Evolutionary conservation across 2,888 invertebrate species (phyloP), one percentile per base, ranked within the genome.

Genomic region (Stomorhina lunata): DNA sequence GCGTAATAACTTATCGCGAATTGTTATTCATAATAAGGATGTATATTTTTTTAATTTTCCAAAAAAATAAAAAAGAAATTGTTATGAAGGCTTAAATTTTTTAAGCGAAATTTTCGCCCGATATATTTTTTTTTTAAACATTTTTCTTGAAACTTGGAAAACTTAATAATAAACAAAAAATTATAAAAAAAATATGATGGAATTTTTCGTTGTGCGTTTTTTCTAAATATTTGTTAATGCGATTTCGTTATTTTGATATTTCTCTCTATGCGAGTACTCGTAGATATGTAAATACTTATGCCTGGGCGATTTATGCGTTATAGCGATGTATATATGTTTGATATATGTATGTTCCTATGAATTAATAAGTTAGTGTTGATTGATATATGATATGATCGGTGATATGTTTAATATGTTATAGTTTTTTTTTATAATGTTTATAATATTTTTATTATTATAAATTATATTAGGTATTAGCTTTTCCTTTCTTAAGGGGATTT

Each of bases 151-250:
- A n/a, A n/a, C n/a, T n/a, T n/a, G n/a, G n/a, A n/a, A n/a, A n/a
- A n/a, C n/a, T n/a, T n/a, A n/a, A n/a, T n/a, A n/a, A n/a, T n/a
- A n/a, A n/a, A 9, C 3, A 48, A 63, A 40, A 34, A 15, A 27
- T 27, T 43, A 10, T 43, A 25, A 22, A 10, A 27, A 43, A 32
- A 37, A 20, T 5, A 17, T n/a, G n/a, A 37, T 29, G n/a, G 55
- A 69, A 61, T 59, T 22, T 61, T 73, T 66, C 40, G 66, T 66
- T 68, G 79, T 66, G 66, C 53, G 40, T 73, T 50, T 9, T 72
- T 55, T 77, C 29, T 25, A 27, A 25, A 40, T 12, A 57, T 55
- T 4, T 32, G 10, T 37, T 45, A n/a, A 53, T 55, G 48, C 10
- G 7, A 15, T 37, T n/a, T 59, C n/a, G 2, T 22, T 59, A 40